phyloP scores from a whole-genome alignment of 2,113 vertebrate genomes.

The Erythrocercus mccallii region DNA sequence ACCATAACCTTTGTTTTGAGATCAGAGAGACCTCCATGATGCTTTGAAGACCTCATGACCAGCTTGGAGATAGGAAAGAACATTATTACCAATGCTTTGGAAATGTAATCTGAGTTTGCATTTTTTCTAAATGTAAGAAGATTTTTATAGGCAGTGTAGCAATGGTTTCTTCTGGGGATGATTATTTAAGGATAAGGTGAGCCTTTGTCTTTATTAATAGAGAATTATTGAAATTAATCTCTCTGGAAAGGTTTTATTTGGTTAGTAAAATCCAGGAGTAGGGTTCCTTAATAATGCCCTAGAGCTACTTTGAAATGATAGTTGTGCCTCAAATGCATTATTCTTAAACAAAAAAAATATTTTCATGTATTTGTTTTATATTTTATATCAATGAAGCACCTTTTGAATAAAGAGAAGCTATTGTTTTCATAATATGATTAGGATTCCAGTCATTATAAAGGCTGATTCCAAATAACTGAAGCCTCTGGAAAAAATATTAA shows the following conservation, averaged over 20 bases:
- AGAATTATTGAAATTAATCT: background rate
- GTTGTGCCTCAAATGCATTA: background rate
- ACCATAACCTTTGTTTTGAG: background rate
- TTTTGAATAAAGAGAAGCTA: background rate
- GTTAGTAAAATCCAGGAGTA: background rate
- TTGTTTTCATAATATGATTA: background rate
- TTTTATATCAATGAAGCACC: background rate
- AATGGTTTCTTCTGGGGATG: background rate
- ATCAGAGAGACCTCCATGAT: background rate
- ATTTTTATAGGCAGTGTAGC: background rate
- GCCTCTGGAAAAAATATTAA: background rate
- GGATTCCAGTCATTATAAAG: background rate
- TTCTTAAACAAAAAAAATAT: background rate
- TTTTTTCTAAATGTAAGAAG: background rate
- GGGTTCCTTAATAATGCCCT: background rate
- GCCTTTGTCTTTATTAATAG: background rate
- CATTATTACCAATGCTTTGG: background rate
- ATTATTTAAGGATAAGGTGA: background rate
- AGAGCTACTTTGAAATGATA: background rate
- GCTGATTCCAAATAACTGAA: background rate
- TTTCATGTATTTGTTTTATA: background rate
- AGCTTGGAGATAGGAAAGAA: background rate
- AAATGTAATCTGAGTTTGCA: background rate
- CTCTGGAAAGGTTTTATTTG: background rate
- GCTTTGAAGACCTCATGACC: background rate